Conservation (phyloP, 2,797 vertebrate species). For the Catharus ustulatus region DNA sequence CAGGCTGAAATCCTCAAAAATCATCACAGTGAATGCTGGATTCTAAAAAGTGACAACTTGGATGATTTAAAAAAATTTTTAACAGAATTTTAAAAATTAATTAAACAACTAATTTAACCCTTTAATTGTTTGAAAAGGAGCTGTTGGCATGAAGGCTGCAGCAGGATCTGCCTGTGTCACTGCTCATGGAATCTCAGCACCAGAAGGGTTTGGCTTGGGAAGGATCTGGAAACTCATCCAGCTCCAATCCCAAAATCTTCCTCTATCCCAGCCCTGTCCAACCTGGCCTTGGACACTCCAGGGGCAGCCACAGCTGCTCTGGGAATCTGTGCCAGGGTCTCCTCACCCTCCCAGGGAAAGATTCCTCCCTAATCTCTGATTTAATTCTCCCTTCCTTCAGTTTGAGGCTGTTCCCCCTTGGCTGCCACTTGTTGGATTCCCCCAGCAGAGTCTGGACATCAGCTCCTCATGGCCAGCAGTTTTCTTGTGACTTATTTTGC, state of each 20-base stretch:
- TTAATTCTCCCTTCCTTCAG: neutral
- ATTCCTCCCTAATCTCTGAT: neutral
- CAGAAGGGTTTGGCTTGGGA: neutral
- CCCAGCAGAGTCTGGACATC: neutral
- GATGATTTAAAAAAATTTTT: accelerated
- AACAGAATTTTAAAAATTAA: neutral
- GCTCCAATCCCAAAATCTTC: neutral
- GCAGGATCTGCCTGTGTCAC: neutral
- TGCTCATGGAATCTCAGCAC: neutral
- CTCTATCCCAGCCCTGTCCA: neutral
- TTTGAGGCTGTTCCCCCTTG: neutral
- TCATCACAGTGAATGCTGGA: neutral
- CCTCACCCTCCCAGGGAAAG: neutral
- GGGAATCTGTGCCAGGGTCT: neutral
- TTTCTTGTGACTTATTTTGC: neutral
- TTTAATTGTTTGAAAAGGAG: neutral
- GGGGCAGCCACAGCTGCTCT: neutral
- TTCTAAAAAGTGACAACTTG: neutral
- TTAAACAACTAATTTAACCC: neutral
- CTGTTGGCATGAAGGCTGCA: neutral
- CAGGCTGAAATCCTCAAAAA: neutral
- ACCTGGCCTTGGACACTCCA: neutral
- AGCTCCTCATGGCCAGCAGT: neutral
- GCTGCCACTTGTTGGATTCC: neutral
- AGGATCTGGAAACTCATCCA: neutral